Evolutionary conservation across 2,888 invertebrate genomes (phyloP).

Genomic region (Lycocerus yunnanus): DNA sequence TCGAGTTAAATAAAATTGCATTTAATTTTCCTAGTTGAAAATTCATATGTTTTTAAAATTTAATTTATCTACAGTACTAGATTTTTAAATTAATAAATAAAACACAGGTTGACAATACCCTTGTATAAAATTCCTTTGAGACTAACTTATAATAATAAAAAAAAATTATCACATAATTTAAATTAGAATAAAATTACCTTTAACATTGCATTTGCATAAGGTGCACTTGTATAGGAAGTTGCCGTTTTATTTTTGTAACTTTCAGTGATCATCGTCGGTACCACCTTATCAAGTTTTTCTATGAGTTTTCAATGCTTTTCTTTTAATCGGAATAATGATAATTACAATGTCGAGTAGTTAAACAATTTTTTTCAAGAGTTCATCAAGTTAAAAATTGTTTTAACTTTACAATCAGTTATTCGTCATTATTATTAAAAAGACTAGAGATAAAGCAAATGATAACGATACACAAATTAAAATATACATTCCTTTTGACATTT

Average conservation of each 20-base stretch:
- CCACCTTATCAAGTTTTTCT: too few relatives aligned
- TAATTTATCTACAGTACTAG: background rate
- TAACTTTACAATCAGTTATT: too few relatives aligned
- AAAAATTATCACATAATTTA: background rate
- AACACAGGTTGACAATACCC: background rate
- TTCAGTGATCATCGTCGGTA: background rate
- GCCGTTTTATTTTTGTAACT: background rate
- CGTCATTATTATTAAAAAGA: too few relatives aligned
- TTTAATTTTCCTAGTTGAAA: background rate
- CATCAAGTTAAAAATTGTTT: too few relatives aligned
- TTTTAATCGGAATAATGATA: too few relatives aligned
- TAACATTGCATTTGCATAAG: too few relatives aligned
- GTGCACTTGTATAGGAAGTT: background rate
- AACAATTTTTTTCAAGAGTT: too few relatives aligned
- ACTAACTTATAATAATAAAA: background rate
- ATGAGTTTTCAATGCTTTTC: too few relatives aligned
- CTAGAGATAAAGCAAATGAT: too few relatives aligned
- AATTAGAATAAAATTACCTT: background rate
- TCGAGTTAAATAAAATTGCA: slow-evolving; percentile 5
- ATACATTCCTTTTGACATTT: too few relatives aligned
- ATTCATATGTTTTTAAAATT: background rate
- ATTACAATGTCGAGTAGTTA: too few relatives aligned
- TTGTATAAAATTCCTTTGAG: background rate
- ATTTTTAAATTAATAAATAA: background rate
- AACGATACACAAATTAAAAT: too few relatives aligned